These are phyloP conservation scores for Bradypodion ventrale DNA, from an alignment of 2,797 vertebrate species.

Conservation along the genomic window DNA sequence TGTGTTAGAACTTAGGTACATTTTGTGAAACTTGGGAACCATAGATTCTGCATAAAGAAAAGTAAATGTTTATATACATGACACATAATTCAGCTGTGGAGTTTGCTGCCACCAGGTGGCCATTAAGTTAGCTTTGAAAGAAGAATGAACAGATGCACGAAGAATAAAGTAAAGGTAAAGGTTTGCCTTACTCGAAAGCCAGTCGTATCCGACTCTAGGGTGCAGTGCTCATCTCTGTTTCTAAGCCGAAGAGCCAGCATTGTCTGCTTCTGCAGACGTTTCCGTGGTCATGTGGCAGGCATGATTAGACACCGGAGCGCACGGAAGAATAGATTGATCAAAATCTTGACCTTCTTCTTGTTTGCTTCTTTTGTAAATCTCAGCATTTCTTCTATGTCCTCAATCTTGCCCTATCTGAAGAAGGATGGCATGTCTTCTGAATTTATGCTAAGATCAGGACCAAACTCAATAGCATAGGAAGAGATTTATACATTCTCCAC, in stretches of 20 bases:
- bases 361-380: neutral
- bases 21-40: no score
- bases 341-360: neutral
- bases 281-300: no score
- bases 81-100: neutral
- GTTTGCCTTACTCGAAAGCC: no score
- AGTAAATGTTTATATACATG: neutral
- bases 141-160: neutral
- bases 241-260: no score
- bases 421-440: neutral
- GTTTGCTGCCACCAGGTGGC: neutral
- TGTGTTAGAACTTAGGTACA: neutral
- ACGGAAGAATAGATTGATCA: neutral
- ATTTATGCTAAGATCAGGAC: neutral
- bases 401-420: neutral
- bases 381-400: no score
- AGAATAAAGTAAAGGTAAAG: no score
- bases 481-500: neutral
- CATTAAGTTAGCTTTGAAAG: neutral
- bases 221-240: no score
- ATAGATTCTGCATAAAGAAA: neutral
- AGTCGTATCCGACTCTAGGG: no score
- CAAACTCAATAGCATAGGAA: neutral
- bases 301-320: no score
- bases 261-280: no score